Percentiles rank a stretch among this genome's conserved stretches.
phyloP scores from a whole-genome alignment of 2,797 vertebrate species.

The Enteromius trimaculatus region DNA sequence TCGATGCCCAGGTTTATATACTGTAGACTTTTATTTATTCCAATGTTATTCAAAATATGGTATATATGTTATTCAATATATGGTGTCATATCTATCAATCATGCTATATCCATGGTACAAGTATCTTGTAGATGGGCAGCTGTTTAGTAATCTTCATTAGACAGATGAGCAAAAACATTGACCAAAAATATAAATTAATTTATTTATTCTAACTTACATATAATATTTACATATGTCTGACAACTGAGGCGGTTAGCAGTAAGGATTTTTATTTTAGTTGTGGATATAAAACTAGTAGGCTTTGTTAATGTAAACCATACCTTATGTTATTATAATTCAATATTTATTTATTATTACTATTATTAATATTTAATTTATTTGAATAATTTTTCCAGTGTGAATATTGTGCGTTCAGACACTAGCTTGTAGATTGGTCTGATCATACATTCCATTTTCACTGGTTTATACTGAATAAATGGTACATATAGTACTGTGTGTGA shows the following conservation, averaged over 20 bases:
- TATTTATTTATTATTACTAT: too few species aligned
- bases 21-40: not conserved
- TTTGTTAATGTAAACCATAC: not conserved
- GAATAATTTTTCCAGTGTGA: too few species aligned
- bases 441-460: not conserved
- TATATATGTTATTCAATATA: not conserved
- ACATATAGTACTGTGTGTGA: not conserved
- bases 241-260: not conserved
- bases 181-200: not conserved
- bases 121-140: not conserved
- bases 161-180: not conserved
- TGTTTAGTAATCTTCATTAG: too few species aligned
- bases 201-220: not conserved
- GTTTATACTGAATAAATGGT: not conserved
- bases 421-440: not conserved
- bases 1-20: not conserved
- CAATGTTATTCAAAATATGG: not conserved
- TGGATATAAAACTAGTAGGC: not conserved
- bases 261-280: not conserved
- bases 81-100: not conserved
- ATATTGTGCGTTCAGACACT: not conserved
- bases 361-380: too few species aligned
- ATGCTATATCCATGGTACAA: slow-evolving; percentile 10
- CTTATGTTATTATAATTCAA: not conserved
- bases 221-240: not conserved